Percentiles rank a stretch among this genome's conserved stretches.
Evolutionary conservation across 2,888 invertebrate species (phyloP).

Genomic region (Cantharis flavilabris): DNA sequence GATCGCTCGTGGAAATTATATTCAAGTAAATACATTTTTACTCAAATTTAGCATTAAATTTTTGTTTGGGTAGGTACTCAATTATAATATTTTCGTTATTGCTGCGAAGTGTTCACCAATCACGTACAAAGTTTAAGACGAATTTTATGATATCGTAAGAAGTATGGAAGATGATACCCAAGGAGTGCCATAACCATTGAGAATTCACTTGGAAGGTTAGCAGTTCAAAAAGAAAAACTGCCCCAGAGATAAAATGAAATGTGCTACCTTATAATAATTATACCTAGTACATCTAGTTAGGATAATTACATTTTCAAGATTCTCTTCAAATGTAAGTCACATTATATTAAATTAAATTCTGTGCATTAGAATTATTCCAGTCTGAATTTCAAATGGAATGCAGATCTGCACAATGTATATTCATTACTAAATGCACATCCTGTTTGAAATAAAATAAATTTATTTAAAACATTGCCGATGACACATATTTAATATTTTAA

Average conservation of each 20-base stretch:
- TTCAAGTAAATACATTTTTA: neutral
- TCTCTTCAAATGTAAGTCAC: neutral
- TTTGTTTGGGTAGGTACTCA: neutral
- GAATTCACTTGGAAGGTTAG: neutral
- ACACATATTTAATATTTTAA: no score
- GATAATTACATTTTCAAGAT: neutral
- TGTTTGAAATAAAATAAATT: no score
- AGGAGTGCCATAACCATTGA: neutral
- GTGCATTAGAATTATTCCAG: neutral
- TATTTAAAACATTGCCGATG: no score
- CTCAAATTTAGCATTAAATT: neutral
- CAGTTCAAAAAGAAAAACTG: neutral
- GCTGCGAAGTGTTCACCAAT: neutral
- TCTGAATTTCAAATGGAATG: neutral
- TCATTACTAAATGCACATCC: neutral
- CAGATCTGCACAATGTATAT: neutral
- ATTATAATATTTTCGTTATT: neutral
- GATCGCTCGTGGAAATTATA: neutral
- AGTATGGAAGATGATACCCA: neutral
- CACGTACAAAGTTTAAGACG: neutral
- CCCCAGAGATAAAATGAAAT: neutral
- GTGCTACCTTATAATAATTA: neutral
- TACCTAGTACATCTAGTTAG: neutral
- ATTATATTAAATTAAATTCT: neutral
- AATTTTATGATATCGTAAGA: neutral